These are phyloP conservation scores for Diplosoma virens DNA, from an alignment of 23 tunicate species.

Conservation along the genomic window DNA sequence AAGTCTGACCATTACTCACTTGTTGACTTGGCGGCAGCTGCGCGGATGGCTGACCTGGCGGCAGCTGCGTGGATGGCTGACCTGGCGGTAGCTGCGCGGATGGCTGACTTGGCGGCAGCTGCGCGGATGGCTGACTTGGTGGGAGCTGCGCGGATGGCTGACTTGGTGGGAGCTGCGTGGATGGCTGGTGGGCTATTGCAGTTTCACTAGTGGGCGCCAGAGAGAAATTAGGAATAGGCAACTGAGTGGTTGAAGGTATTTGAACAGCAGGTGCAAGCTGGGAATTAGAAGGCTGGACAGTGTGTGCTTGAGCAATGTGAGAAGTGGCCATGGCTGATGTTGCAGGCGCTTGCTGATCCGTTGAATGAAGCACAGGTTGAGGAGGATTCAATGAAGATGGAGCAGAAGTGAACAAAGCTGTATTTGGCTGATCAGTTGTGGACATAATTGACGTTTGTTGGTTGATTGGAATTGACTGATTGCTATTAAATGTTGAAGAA, in stretches of 20 bases:
- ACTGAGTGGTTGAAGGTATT: background rate
- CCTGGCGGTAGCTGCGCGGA: background rate
- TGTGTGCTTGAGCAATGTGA: background rate
- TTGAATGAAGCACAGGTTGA: too few species aligned
- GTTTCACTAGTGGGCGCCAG: conserved; percentile 11
- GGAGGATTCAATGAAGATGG: too few species aligned
- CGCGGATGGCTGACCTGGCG: background rate
- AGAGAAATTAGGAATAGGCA: background rate
- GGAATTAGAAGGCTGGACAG: too few species aligned
- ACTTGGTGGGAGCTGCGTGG: background rate
- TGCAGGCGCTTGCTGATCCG: too few species aligned
- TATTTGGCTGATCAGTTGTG: too few species aligned
- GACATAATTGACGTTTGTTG: too few species aligned
- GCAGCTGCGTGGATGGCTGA: background rate
- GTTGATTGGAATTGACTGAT: too few species aligned
- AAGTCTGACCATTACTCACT: background rate
- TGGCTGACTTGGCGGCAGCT: conserved; percentile 3
- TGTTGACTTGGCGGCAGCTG: too few species aligned
- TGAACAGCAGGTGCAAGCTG: conserved; percentile 10
- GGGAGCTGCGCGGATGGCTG: background rate
- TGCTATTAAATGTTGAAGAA: too few species aligned
- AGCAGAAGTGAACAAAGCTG: too few species aligned
- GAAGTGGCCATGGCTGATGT: background rate
- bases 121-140: background rate
- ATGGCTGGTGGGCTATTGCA: too few species aligned